Evolutionary conservation across 2,888 invertebrate genomes (phyloP), one percentile per base, ranked within the genome.

Genomic region (Orgyia antiqua): DNA sequence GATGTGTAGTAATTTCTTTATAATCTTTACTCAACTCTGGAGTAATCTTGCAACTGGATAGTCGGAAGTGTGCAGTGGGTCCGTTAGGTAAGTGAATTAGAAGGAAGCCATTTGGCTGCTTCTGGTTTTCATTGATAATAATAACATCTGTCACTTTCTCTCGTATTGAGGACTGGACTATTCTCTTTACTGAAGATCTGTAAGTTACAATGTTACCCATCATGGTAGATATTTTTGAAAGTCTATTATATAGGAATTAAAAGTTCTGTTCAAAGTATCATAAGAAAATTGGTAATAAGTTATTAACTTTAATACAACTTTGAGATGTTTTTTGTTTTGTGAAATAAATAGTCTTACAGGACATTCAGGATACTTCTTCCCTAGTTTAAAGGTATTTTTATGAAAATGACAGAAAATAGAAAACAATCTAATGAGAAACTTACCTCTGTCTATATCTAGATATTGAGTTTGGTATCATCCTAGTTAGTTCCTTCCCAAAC

Each of bases 81-180:
- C 99, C 99, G 48, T 95, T 91, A 0, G 99, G 99, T 39, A 99
- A 86, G 80, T 99, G 99, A 40, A 97, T 92, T 2, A 99, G 87
- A 10, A 99, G 86, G 68, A 99, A 87, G 2, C 97, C 98, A 80
- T 98, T 96, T 0, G 98, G 98, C 64, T 94, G 91, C 53, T 94
- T 93, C 51, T 92, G 91, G 76, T 99, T 94, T 74, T 99, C 99
- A 75, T 99, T 99, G 2, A 99, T 87, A n/a, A 98, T 89, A 10
- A 98, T 82, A 10, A 98, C 89, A 71, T 98, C 98, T 0, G 97
- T 96, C 52, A 90, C 95, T 10, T 92, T 90, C 56, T 91, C 92
- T 0, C 91, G 89, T 23, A 89, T 90, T 0, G 97, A 95, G 53
- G 95, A 94, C 53, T 93, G 92, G 0, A 98, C 93, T 51, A 99